Evolutionary conservation across 2,888 invertebrate genomes (phyloP), one percentile per base, ranked within the genome.

Genomic region (Zootermopsis nevadensis): DNA sequence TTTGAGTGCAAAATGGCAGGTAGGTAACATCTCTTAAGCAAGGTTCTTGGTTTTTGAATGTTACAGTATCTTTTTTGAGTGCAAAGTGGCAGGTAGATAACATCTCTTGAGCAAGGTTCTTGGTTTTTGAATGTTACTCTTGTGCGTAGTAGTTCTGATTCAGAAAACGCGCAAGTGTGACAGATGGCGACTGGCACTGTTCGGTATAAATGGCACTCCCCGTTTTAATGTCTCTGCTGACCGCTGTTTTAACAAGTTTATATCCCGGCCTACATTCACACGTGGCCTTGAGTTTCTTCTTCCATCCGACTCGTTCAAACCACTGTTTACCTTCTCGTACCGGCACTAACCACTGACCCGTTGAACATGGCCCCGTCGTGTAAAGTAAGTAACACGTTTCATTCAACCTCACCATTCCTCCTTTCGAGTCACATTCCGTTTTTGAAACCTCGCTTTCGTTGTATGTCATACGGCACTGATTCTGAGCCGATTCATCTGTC

Each of bases 381-480:
- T 96, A 94, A 30, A 96, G 90, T 86, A 93, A 93, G 88, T 95
- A 93, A 88, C 96, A 97, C n/a, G 92, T 92, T 22, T 93, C 92
- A 84, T 93, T 93, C 86, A 93, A 92, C 8, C 92, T 89, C 0
- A 94, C 94, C 87, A 93, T 92, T 0, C 95, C 95, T 0, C 91
- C 90, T 0, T 91, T 91, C 0, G 91, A 90, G 22, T 92, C 91
- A 86, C 94, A 94, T 0, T 90, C 89, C 84, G 91, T 91, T 19
- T 79, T 35, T 24, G 66, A 66, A 27, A 55, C 19, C 0, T 74
- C 74, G 35, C 88, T 87, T 74, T 27, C 81, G 80, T 82, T 83
- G 87, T 87, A 84, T 82, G 83, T 86, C 84, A 67, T 82, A 79
- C 30, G 82, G 82, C 60, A 72, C 80, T 69, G 72, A 19, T 67